Evolutionary conservation across 2,113 vertebrate genomes (phyloP).

Genomic region (Neolamprologus kungweensis): DNA sequence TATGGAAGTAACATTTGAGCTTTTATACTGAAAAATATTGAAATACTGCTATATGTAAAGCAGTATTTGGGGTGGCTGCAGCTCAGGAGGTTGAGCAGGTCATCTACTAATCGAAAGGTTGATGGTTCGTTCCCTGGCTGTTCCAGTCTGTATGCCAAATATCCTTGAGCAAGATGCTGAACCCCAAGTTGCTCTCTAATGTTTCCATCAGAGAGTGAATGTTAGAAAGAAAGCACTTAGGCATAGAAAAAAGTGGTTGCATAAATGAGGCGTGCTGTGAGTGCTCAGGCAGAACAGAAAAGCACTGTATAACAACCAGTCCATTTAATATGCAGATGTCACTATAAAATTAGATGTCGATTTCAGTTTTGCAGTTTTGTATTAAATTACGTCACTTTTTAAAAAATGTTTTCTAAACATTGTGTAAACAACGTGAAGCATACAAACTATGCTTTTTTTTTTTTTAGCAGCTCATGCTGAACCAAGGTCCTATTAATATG

Average conservation of each 20-base stretch:
- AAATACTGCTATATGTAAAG: neutral
- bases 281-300: neutral
- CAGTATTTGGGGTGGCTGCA: neutral
- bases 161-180: neutral
- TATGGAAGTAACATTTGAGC: neutral
- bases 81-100: neutral
- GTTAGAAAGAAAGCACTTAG: neutral
- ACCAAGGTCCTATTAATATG: neutral
- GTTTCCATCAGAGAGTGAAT: neutral
- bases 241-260: neutral
- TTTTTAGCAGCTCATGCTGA: neutral
- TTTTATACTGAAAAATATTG: neutral
- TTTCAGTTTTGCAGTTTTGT: neutral
- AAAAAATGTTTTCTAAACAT: neutral
- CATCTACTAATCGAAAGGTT: neutral
- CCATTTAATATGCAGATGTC: neutral
- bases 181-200: neutral
- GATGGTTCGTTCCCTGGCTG: neutral
- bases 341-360: neutral
- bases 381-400: neutral
- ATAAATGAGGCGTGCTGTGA: neutral
- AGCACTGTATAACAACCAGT: neutral
- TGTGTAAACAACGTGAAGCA: neutral
- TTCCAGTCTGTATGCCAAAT: neutral
- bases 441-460: neutral